Evolutionary conservation across 2,797 vertebrate genomes (phyloP).

Genomic region (Leptodactylus fallax): DNA sequence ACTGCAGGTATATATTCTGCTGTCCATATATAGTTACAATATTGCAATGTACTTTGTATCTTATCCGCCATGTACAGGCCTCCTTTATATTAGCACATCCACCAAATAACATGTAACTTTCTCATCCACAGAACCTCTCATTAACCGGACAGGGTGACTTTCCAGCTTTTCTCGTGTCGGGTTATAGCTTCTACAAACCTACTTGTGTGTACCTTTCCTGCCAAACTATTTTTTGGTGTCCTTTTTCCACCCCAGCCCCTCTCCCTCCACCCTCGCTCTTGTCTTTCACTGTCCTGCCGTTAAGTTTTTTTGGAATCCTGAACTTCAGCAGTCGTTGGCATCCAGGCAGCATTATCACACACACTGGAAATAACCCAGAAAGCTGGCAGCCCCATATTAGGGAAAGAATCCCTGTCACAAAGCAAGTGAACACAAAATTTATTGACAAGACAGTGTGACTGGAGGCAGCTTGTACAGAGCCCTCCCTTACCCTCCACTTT

Average conservation of each 20-base stretch:
- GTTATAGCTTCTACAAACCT: slow-evolving; percentile 30
- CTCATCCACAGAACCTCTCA: too few species aligned
- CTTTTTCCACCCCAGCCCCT: slow-evolving; percentile 57
- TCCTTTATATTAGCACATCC: background rate
- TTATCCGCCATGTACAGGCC: background rate
- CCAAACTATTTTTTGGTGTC: slow-evolving; percentile 62
- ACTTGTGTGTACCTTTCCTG: slow-evolving; percentile 53
- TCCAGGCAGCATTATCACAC: slow-evolving; percentile 91
- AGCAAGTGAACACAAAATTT: slow-evolving; percentile 85
- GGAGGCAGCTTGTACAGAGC: slow-evolving; percentile 66
- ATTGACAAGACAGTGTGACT: slow-evolving; percentile 85
- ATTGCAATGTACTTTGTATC: background rate
- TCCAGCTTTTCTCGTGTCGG: background rate
- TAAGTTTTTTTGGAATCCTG: slow-evolving; percentile 71
- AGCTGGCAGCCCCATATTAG: slow-evolving; percentile 93
- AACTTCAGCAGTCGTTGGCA: slow-evolving; percentile 76
- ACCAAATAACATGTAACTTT: background rate
- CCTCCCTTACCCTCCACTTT: slow-evolving; percentile 10
- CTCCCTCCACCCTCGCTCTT: slow-evolving; percentile 35
- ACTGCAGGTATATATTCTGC: background rate
- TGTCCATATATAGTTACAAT: background rate
- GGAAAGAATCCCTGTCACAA: slow-evolving; percentile 86
- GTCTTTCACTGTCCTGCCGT: slow-evolving; percentile 62
- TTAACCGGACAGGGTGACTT: background rate
- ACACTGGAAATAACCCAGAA: slow-evolving; percentile 95